Evolutionary conservation across 2,113 vertebrate genomes (phyloP).

Genomic region (Chloropsis cyanopogon): DNA sequence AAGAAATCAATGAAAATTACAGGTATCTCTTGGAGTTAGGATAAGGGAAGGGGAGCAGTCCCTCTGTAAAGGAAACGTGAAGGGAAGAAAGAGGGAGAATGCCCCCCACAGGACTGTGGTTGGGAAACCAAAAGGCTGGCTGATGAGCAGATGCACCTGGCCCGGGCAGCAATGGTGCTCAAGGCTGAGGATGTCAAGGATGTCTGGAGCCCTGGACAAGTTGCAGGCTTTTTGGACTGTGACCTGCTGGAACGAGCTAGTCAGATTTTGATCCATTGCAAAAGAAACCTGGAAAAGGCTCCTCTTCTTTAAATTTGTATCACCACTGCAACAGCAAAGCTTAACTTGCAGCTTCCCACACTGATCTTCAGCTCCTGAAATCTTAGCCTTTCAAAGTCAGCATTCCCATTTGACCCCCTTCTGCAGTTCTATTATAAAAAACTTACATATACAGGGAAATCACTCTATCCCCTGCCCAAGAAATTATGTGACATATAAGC

Average conservation of each 20-base stretch:
- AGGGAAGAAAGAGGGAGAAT: neutral
- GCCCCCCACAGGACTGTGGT: accelerated
- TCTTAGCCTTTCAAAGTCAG: neutral
- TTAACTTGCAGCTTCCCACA: neutral
- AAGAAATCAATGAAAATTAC: neutral
- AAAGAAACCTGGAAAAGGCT: neutral
- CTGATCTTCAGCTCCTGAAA: neutral
- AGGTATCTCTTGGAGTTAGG: neutral
- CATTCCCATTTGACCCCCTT: neutral
- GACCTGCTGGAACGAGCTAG: neutral
- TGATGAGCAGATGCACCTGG: accelerated
- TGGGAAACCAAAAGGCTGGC: neutral
- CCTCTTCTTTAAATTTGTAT: neutral
- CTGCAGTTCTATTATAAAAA: neutral
- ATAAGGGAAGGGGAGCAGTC: neutral
- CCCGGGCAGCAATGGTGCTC: neutral
- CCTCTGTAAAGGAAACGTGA: neutral
- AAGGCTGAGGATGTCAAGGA: neutral
- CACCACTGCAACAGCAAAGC: neutral
- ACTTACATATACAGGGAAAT: neutral
- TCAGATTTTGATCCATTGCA: neutral
- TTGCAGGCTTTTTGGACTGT: neutral
- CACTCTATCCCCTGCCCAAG: neutral
- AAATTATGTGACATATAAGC: neutral
- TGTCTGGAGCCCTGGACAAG: neutral